Percentiles rank a stretch among this genome's conserved stretches.
These are phyloP conservation scores for Tautogolabrus adspersus DNA, from an alignment of 2,113 vertebrate species.

Conservation along the genomic window DNA sequence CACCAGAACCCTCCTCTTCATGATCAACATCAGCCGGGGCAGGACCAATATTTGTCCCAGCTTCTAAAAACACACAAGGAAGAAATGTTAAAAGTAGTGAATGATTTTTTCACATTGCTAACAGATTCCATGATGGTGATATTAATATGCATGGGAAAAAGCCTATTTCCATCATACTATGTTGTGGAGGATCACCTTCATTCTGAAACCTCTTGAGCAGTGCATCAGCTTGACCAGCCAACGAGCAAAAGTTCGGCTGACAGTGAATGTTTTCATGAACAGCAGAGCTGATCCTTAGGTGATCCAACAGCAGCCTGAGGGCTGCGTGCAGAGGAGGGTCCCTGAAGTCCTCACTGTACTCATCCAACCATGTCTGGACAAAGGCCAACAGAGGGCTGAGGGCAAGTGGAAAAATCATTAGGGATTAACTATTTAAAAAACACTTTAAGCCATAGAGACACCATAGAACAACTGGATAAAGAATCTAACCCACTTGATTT, in stretches of 20 bases:
- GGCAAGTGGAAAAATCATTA: neutral
- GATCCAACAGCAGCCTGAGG: conserved; percentile 74
- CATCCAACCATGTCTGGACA: conserved; percentile 87
- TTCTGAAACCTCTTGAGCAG: conserved; percentile 81
- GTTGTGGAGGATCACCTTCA: conserved; percentile 66
- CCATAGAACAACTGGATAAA: neutral
- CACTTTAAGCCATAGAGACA: neutral
- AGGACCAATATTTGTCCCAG: conserved; percentile 15
- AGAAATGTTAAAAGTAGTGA: neutral
- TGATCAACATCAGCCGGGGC: conserved; percentile 34
- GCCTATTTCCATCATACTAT: neutral
- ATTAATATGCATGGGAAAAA: accelerated
- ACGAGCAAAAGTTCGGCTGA: conserved; percentile 73
- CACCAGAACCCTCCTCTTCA: conserved; percentile 40
- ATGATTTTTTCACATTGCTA: neutral
- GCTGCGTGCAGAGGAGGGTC: conserved; percentile 83
- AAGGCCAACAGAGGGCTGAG: conserved; percentile 79
- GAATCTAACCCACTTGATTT: too few species aligned
- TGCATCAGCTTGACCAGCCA: conserved; percentile 77
- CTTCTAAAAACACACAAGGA: conserved; percentile 32
- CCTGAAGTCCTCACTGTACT: conserved; percentile 88
- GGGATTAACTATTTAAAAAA: conserved; percentile 6
- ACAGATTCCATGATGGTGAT: neutral
- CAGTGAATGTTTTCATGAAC: conserved; percentile 51
- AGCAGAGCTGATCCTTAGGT: conserved; percentile 75